Percentiles rank a stretch among this genome's conserved stretches.
These are phyloP conservation scores for Ectemnius cavifrons DNA, from an alignment of 2,888 invertebrate genomes.

Conservation along the genomic window DNA sequence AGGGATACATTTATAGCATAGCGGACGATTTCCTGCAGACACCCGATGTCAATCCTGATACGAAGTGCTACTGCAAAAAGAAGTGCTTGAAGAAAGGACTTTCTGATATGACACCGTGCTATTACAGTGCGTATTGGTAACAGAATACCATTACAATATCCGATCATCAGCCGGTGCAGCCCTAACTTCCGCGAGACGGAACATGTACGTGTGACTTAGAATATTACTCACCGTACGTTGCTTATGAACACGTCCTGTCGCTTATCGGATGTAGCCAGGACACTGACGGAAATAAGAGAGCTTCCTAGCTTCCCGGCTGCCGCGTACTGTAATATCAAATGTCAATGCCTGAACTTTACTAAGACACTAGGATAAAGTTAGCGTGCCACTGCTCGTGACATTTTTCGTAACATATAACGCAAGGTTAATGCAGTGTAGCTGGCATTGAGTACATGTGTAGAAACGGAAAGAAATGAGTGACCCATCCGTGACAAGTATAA, in stretches of 20 bases:
- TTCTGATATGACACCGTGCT: constrained; percentile 85
- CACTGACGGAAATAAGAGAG: neutral
- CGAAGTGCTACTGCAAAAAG: constrained; percentile 83
- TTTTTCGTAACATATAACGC: neutral
- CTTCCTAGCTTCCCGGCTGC: neutral
- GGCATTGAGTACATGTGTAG: too few relatives aligned
- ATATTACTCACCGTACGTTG: constrained; percentile 19
- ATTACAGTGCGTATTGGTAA: constrained; percentile 81
- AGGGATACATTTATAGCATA: constrained; percentile 82
- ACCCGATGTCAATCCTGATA: constrained; percentile 80
- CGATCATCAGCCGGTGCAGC: neutral
- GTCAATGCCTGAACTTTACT: constrained; percentile 61
- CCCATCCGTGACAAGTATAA: too few relatives aligned
- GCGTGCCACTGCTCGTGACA: neutral
- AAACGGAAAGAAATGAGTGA: too few relatives aligned
- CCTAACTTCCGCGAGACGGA: constrained; percentile 9
- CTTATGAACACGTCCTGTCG: neutral
- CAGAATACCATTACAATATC: neutral
- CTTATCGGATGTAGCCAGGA: constrained; percentile 4
- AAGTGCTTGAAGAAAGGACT: constrained; percentile 82
- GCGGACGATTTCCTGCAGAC: constrained; percentile 82
- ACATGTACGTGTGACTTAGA: neutral
- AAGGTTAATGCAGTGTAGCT: neutral
- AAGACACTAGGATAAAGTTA: neutral
- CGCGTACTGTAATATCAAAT: constrained; percentile 47